Evolutionary conservation across 2,797 vertebrate species (phyloP), one percentile per base, ranked within the genome.

Genomic region (Gallirallus australis): DNA sequence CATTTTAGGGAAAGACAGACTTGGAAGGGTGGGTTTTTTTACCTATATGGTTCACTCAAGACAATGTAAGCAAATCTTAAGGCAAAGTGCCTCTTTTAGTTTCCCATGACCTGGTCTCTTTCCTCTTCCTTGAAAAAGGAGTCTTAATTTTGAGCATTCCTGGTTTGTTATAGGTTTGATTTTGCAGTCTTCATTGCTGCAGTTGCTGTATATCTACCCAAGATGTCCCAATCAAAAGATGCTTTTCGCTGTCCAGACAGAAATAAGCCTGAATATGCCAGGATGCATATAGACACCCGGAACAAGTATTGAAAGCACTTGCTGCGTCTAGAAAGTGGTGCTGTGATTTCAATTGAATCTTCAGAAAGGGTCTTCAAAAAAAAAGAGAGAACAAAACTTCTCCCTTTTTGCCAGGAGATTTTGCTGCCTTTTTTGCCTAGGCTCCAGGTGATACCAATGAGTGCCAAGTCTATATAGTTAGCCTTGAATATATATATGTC

Each of bases 11-110:
- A 39, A 11, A 59, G 47, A 50, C 6, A 86, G 64, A 35, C 1
- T 25, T 20, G 47, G 19, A 47, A 23, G 47, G 2, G 1, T 33
- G 11, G 3, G 0, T 0, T 1, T 35, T 48, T 48, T 35, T 35
- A 18, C 11, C 15, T 15, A 1, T 59, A 8, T 37, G 28, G 37
- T 15, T 66, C 82, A 19, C 6, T 16, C 15, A 53, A 73, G n/a
- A 31, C 2, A 70, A 10, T 50, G 77, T 42, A 66, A 87, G 13
- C 14, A 80, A 92, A 91, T 50, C 23, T 66, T 39, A 79, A 83
- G 57, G 11, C 8, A 40, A 80, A 73, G 4, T 24, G 61, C 4
- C 12, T 17, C 2, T 71, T 90, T 40, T 24, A 7, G 9, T 45
- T 85, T 84, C 15, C 20, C 59, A 2, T 70, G 17, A 77, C 25